Evolutionary conservation across 2,888 invertebrate genomes (phyloP).

Genomic region (Pyrrhia umbra): DNA sequence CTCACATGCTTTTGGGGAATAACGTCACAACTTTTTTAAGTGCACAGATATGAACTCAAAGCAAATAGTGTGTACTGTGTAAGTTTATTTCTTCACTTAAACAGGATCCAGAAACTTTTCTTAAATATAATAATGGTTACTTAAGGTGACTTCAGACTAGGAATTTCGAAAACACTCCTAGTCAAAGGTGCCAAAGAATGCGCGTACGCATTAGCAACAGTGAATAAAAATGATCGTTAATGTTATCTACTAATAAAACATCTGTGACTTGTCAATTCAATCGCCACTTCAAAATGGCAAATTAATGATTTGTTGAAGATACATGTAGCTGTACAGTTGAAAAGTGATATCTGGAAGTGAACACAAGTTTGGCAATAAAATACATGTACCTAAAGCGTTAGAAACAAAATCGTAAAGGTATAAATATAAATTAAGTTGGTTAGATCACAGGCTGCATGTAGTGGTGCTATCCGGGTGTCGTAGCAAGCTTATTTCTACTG

Average conservation of each 20-base stretch:
- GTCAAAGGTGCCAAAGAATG: conserved; percentile 50
- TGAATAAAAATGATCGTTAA: conserved; percentile 50
- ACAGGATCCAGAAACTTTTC: background rate
- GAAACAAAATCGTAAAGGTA: conserved; percentile 54
- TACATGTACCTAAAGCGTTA: conserved; percentile 11
- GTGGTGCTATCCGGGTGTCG: conserved; percentile 81
- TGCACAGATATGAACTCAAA: conserved; percentile 51
- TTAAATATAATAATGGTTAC: background rate
- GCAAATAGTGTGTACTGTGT: conserved; percentile 8
- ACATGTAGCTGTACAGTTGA: too few relatives aligned
- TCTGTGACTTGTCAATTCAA: conserved; percentile 5
- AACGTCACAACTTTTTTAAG: conserved; percentile 58
- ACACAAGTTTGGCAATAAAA: background rate
- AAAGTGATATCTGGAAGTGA: too few relatives aligned
- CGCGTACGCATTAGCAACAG: conserved; percentile 38
- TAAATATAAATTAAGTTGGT: conserved; percentile 73
- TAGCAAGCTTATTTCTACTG: conserved; percentile 87
- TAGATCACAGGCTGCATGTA: conserved; percentile 79
- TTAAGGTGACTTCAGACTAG: conserved; percentile 21
- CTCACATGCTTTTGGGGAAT: conserved; percentile 69
- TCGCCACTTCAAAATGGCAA: background rate
- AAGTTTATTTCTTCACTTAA: background rate
- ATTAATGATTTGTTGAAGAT: background rate
- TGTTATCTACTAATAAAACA: conserved; percentile 50
- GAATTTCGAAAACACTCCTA: conserved; percentile 37